A percentile compares a stretch with the other conserved stretches of the same genome.
These are phyloP conservation scores for Stictocephala bisonia DNA, from an alignment of 2,888 invertebrate species.

Conservation along the genomic window DNA sequence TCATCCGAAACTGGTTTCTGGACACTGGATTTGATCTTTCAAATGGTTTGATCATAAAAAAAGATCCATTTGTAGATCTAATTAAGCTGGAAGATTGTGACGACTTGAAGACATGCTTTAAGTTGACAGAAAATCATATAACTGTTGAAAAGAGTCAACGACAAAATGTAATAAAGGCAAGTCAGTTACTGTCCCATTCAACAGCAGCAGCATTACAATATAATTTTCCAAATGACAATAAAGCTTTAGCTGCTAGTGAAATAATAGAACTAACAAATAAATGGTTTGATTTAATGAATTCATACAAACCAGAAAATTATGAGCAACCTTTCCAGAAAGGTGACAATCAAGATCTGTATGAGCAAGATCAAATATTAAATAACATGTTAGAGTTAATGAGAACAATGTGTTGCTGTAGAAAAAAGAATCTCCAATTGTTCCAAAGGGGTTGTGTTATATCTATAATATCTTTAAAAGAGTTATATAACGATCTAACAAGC, in stretches of 20 bases:
- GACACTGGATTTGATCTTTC: conserved; percentile 12
- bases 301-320: neutral
- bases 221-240: neutral
- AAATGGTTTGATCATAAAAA: neutral
- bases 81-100: conserved; percentile 2
- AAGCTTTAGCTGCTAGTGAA: neutral
- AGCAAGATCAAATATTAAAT: too few relatives aligned
- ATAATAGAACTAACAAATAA: conserved; percentile 18
- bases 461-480: too few relatives aligned
- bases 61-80: neutral
- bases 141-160: conserved; percentile 21
- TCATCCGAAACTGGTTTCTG: conserved; percentile 20
- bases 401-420: too few relatives aligned
- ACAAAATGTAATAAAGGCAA: conserved; percentile 35
- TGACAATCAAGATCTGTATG: too few relatives aligned
- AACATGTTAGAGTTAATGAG: too few relatives aligned
- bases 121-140: conserved; percentile 7
- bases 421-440: too few relatives aligned
- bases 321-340: too few relatives aligned
- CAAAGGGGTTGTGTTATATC: too few relatives aligned
- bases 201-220: conserved; percentile 28
- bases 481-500: too few relatives aligned
- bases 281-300: conserved; percentile 35
- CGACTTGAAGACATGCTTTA: neutral
- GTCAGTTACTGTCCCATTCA: conserved; percentile 19